Base-by-base conservation (phyloP, 1,140 invertebrate species). In the Dysdera silvatica region DNA sequence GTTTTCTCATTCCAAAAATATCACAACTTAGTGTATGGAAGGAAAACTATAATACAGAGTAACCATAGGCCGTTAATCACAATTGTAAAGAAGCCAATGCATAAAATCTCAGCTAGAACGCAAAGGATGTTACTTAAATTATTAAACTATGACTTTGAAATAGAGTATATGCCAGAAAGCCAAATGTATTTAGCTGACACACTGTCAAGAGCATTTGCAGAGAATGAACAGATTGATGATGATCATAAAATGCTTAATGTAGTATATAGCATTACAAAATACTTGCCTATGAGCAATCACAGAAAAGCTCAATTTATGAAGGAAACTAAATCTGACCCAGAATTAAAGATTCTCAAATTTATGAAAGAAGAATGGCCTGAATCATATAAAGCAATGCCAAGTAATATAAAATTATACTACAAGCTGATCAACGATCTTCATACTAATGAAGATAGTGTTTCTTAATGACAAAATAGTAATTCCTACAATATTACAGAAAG, bases 1-100 rank as follows among this genome's bases (percentile, higher is more conserved):
- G 70, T 80, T 4, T 81, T 78, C 63, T 72, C 71, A 6, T 68
- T 73, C 4, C 72, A 76, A 55, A 58, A 70, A 33, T 79, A 78
- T 69, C 74, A 75, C 59, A 71, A 77, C 52, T 78, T 74, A 67
- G 49, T 78, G 10, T 75, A 71, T 65, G 75, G 72, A 2, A 52
- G 68, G 8, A 40, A 55, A 29, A 72, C 77, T 49, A 66, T 29
- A 41, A 45, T 76, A n/a, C 40, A 71, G 35, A 74, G 68, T n/a
- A 75, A 77, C 52, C 69, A 77, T 68, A 63, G 72, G 61, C 72
- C 72, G 3, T 55, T 66, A 28, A 45, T 35, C 2, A 20, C 29
- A 14, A 61, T 63, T 26, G 51, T 57, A 24, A 37, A 56, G 32
- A 66, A 56, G 24, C 60, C 58, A 23, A 32, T 72, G 0, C 12